A percentile compares a stretch with the other conserved stretches of the same genome.
phyloP scores from a whole-genome alignment of 1,140 invertebrate species.

The Musca vetustissima region DNA sequence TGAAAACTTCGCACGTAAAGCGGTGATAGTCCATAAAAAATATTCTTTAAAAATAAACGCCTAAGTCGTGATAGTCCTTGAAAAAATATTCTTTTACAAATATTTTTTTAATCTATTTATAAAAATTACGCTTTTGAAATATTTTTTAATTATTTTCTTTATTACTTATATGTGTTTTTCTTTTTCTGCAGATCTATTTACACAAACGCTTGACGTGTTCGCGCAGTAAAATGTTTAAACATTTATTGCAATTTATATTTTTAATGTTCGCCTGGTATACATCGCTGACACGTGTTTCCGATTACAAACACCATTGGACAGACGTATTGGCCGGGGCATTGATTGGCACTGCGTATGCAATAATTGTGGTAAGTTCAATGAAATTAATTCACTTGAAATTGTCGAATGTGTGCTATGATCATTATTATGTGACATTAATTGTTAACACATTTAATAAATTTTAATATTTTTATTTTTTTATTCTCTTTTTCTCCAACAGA shows the following conservation, averaged over 20 bases:
- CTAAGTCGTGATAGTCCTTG: no score
- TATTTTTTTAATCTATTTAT: no score
- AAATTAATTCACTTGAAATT: no score
- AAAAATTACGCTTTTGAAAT: no score
- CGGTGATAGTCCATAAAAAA: no score
- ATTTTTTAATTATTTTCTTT: no score
- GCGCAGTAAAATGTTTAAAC: constrained; percentile 70
- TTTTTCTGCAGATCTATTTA: constrained; percentile 75
- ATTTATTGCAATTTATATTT: constrained; percentile 72
- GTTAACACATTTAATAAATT: not conserved
- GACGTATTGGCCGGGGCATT: constrained; percentile 64
- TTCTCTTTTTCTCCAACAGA: constrained; percentile 25
- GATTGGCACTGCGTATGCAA: constrained; percentile 60
- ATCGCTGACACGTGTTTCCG: constrained; percentile 81
- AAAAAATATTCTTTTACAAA: no score
- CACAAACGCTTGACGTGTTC: constrained; percentile 74
- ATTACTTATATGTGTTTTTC: not conserved
- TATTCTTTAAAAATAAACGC: no score
- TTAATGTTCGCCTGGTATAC: constrained; percentile 78
- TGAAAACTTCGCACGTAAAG: no score
- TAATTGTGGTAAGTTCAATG: constrained; percentile 60
- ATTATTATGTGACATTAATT: no score
- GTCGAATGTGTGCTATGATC: no score
- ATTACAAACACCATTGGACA: constrained; percentile 93
- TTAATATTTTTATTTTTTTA: not conserved